Conservation (phyloP, 2,888 invertebrate genomes). For the Byasa hedistus region DNA sequence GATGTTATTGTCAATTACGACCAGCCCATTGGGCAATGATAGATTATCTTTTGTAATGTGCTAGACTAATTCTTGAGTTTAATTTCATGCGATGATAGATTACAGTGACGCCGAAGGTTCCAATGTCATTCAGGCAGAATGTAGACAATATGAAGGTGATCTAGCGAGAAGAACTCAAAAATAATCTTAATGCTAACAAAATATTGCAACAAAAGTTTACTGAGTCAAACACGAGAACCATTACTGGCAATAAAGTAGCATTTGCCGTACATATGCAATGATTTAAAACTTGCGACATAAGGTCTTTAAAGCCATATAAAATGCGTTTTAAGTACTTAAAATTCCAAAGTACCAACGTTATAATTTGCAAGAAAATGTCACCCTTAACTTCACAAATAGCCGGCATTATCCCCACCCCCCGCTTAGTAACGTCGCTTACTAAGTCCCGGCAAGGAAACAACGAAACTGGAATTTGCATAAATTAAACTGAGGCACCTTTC, state of each 20-base stretch:
- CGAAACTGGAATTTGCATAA: conserved; percentile 72
- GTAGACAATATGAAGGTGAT: too few relatives aligned
- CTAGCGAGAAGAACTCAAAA: too few relatives aligned
- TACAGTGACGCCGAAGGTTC: too few relatives aligned
- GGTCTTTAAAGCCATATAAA: conserved; percentile 32
- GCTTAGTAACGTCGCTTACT: conserved; percentile 40
- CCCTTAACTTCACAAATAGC: conserved; percentile 39
- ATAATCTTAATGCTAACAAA: too few relatives aligned
- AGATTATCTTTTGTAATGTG: too few relatives aligned
- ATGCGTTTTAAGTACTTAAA: conserved; percentile 29
- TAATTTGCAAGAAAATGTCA: conserved; percentile 28
- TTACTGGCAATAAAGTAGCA: neutral
- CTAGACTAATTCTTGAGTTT: too few relatives aligned
- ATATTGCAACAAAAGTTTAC: neutral
- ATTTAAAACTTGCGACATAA: neutral
- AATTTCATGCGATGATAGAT: too few relatives aligned
- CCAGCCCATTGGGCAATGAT: too few relatives aligned
- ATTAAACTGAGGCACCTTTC: conserved; percentile 65
- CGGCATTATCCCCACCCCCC: conserved; percentile 41
- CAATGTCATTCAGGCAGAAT: too few relatives aligned
- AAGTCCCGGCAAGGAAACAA: conserved; percentile 64
- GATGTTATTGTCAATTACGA: neutral
- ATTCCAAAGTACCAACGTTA: conserved; percentile 12
- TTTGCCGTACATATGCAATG: neutral
- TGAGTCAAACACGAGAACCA: neutral